These are phyloP conservation scores for Neosalanx taihuensis DNA, from an alignment of 2,797 vertebrate genomes.

Conservation along the genomic window DNA sequence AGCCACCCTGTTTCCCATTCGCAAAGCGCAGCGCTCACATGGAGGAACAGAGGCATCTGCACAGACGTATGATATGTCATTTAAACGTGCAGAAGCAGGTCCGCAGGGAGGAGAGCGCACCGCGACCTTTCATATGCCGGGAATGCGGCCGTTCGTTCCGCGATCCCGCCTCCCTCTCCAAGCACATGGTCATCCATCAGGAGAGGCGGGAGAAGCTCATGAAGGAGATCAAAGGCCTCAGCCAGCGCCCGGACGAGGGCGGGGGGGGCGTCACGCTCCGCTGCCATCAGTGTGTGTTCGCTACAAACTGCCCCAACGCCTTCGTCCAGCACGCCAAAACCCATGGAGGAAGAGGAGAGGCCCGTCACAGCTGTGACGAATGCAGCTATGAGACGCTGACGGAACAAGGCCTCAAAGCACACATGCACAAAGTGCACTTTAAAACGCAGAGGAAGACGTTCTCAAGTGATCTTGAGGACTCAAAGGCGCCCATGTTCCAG, in stretches of 20 bases:
- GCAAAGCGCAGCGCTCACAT: conserved; percentile 94
- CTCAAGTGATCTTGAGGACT: conserved; percentile 55
- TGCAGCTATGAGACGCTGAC: conserved; percentile 83
- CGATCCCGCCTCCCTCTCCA: conserved; percentile 87
- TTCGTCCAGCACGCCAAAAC: conserved; percentile 85
- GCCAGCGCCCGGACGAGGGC: conserved; percentile 80
- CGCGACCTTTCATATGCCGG: conserved; percentile 88
- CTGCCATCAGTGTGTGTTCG: conserved; percentile 83
- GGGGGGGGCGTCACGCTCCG: conserved; percentile 73
- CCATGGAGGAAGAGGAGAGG: conserved; percentile 80
- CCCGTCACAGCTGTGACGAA: conserved; percentile 84
- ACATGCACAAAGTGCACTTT: conserved; percentile 74
- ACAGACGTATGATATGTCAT: conserved; percentile 98
- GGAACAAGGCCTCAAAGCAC: conserved; percentile 82
- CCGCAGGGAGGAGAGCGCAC: conserved; percentile 82
- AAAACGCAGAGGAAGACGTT: conserved; percentile 68
- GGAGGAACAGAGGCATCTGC: conserved; percentile 89
- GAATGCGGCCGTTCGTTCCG: conserved; percentile 93
- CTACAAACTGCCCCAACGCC: conserved; percentile 84
- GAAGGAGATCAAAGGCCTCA: conserved; percentile 88
- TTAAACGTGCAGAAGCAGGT: conserved; percentile 93
- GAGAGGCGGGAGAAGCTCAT: conserved; percentile 85
- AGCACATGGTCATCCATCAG: conserved; percentile 94
- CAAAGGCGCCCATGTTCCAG: conserved; percentile 64
- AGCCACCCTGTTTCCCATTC: conserved; percentile 87